These are phyloP conservation scores for Ovis canadensis DNA, from an alignment of 2,113 vertebrate genomes.

Conservation along the genomic window DNA sequence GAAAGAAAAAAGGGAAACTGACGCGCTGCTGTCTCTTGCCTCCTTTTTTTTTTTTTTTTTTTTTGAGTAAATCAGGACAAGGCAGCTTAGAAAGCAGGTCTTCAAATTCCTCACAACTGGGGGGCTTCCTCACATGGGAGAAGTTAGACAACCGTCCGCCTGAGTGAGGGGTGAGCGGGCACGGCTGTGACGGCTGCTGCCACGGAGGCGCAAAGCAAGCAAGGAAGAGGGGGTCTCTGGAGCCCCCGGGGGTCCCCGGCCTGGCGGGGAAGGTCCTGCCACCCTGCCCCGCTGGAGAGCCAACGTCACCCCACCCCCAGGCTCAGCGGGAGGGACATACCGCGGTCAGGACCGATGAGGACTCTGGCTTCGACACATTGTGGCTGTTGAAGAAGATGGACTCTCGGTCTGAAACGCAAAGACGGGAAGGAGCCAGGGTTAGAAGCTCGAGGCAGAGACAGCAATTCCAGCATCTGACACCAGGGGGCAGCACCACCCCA, in stretches of 20 bases:
- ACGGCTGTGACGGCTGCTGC: rapidly evolving
- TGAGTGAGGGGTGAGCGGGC: rapidly evolving
- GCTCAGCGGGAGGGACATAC: slow-evolving; percentile 78
- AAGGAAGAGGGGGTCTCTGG: background rate
- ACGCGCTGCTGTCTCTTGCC: rapidly evolving
- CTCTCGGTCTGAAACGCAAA: slow-evolving; percentile 88
- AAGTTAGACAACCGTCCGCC: background rate
- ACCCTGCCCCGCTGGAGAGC: background rate
- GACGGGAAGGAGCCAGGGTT: background rate
- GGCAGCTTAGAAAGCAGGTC: background rate
- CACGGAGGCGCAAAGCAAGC: rapidly evolving
- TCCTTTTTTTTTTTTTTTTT: background rate
- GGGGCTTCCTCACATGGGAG: background rate
- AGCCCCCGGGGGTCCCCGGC: rapidly evolving
- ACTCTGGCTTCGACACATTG: slow-evolving; percentile 98
- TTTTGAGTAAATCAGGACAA: background rate
- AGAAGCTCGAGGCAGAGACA: background rate
- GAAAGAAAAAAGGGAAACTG: too few species aligned
- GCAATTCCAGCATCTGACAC: slow-evolving; percentile 13
- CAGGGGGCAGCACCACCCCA: slow-evolving; percentile 72
- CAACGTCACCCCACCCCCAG: background rate
- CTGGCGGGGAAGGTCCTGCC: background rate
- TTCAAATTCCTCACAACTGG: background rate
- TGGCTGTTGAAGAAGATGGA: slow-evolving; percentile 99
- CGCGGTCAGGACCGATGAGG: slow-evolving; percentile 94